phyloP scores from a whole-genome alignment of 2,888 invertebrate genomes.

The Drosophila formosana region DNA sequence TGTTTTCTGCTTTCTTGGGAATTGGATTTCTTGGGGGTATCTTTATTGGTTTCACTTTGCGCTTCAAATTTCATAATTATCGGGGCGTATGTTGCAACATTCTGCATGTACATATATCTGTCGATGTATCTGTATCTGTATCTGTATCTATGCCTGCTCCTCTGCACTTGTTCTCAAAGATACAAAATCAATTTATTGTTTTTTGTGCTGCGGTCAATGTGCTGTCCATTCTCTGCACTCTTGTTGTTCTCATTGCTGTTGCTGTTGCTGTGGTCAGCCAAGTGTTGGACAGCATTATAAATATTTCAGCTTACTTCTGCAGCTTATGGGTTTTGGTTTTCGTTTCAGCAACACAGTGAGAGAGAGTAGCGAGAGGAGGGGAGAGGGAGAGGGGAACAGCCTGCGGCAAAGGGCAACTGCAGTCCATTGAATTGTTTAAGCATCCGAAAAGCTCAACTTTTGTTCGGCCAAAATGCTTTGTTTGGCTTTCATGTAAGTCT shows the following conservation, averaged over 20 bases:
- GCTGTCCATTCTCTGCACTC: constrained; percentile 5
- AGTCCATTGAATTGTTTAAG: constrained; percentile 72
- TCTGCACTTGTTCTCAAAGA: constrained; percentile 60
- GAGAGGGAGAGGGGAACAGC: neutral
- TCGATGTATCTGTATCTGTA: constrained; percentile 5
- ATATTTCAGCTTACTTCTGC: constrained; percentile 72
- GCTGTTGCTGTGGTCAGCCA: constrained; percentile 69
- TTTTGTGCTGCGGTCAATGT: constrained; percentile 54
- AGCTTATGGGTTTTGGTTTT: constrained; percentile 56
- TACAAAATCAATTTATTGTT: constrained; percentile 75
- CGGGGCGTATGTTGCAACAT: constrained; percentile 66
- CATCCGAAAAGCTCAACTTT: constrained; percentile 58
- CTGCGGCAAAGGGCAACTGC: constrained; percentile 31
- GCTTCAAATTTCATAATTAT: constrained; percentile 74
- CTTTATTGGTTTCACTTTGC: constrained; percentile 50
- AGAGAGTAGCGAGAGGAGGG: neutral
- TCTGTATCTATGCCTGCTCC: constrained; percentile 1
- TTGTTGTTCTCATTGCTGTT: constrained; percentile 23
- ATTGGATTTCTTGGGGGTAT: constrained; percentile 40
- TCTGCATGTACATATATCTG: constrained; percentile 40
- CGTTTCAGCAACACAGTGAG: neutral
- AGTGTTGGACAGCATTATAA: constrained; percentile 78
- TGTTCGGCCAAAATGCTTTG: constrained; percentile 39
- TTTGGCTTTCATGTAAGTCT: constrained; percentile 41
- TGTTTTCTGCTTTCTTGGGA: constrained; percentile 62